Conservation (phyloP, 2,888 invertebrate species). For the Ophraella communa region DNA sequence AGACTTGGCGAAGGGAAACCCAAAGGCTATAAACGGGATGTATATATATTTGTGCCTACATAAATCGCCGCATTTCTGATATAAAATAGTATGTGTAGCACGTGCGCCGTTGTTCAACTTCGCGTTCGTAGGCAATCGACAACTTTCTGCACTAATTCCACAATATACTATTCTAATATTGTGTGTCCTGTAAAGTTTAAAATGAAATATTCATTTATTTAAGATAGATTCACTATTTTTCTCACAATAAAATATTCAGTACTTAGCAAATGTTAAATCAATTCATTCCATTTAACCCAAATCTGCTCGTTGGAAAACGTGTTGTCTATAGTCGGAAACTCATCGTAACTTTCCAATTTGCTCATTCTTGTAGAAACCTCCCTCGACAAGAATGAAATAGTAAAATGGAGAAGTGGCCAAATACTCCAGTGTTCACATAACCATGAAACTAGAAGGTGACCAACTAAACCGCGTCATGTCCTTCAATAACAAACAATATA, state of each 20-base stretch:
- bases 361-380: constrained; percentile 26
- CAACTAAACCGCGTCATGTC: constrained; percentile 40
- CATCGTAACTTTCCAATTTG: constrained; percentile 21
- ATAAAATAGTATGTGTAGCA: too few species aligned
- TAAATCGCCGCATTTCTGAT: too few species aligned
- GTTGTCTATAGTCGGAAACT: background rate
- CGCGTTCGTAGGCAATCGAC: too few species aligned
- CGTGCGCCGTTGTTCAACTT: too few species aligned
- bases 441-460: constrained; percentile 39
- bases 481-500: constrained; percentile 38
- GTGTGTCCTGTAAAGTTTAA: too few species aligned
- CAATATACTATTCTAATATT: too few species aligned
- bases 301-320: background rate
- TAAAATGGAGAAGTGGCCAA: constrained; percentile 24
- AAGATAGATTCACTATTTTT: too few species aligned
- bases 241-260: background rate
- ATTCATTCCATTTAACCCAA: background rate
- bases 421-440: constrained; percentile 35
- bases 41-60: too few species aligned
- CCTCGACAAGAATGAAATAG: constrained; percentile 16
- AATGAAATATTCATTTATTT: background rate
- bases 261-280: background rate
- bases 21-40: too few species aligned
- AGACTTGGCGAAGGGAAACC: too few species aligned
- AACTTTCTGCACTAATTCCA: too few species aligned